Percentiles rank a stretch among this genome's conserved stretches.
Conservation (phyloP, 2,113 vertebrate species). For the Chascanopsetta lugubris region DNA sequence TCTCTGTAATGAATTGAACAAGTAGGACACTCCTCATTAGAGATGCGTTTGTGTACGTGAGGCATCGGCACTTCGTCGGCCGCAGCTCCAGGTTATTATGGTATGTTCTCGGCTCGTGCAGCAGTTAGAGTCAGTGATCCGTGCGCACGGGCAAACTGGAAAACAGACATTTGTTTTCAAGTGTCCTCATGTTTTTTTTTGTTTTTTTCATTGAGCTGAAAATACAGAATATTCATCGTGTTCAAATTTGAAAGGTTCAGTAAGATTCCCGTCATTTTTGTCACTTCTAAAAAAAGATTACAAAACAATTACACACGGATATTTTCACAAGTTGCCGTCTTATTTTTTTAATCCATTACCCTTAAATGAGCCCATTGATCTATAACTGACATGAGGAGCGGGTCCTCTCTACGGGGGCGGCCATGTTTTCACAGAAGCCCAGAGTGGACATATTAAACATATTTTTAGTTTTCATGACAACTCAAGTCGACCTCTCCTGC, state of each 20-base stretch:
- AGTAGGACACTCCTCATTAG: constrained; percentile 76
- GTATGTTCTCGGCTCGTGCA: constrained; percentile 45
- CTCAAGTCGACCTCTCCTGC: constrained; percentile 31
- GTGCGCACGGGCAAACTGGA: constrained; percentile 25
- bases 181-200: constrained; percentile 18
- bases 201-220: constrained; percentile 9
- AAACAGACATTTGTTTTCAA: constrained; percentile 48
- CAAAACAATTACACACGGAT: too few species aligned
- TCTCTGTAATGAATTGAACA: constrained; percentile 73
- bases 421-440: too few species aligned
- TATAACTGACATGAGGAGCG: neutral
- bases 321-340: too few species aligned
- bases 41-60: constrained; percentile 63
- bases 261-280: neutral
- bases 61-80: constrained; percentile 26
- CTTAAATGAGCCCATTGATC: neutral
- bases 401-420: too few species aligned
- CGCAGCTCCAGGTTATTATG: constrained; percentile 50
- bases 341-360: too few species aligned
- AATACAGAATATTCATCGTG: constrained; percentile 7
- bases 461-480: constrained; percentile 46
- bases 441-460: too few species aligned
- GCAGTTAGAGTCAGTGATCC: constrained; percentile 36
- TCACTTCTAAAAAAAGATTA: neutral
- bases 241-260: constrained; percentile 5